A percentile compares a stretch with the other conserved stretches of the same genome.
phyloP scores from a whole-genome alignment of 2,113 vertebrate species.

The Oceanites oceanicus region DNA sequence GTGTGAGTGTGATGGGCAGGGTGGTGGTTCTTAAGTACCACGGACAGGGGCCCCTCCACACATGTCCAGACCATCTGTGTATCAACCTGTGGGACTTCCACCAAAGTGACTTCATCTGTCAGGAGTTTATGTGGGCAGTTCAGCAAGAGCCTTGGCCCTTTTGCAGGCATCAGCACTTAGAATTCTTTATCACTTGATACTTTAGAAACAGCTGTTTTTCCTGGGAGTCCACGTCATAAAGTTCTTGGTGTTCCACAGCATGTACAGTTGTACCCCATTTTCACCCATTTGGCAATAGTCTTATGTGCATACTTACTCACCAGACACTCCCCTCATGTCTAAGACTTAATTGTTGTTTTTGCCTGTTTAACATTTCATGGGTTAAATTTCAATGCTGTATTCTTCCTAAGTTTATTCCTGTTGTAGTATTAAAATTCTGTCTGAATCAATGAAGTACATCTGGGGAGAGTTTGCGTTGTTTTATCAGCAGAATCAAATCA shows the following conservation, averaged over 20 bases:
- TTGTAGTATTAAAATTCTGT: background rate
- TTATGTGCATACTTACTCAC: background rate
- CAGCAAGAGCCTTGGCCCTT: background rate
- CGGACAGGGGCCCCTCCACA: constrained; percentile 9
- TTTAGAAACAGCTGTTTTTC: background rate
- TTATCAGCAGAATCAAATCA: background rate
- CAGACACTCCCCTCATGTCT: background rate
- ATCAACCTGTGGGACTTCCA: background rate
- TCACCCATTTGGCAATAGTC: background rate
- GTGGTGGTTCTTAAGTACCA: constrained; percentile 8
- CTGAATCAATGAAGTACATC: background rate
- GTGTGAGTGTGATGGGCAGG: background rate
- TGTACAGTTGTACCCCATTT: background rate
- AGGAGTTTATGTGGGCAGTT: background rate
- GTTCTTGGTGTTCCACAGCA: background rate
- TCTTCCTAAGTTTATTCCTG: background rate
- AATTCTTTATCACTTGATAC: background rate
- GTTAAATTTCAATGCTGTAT: background rate
- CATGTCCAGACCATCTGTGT: accelerated
- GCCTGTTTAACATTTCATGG: background rate
- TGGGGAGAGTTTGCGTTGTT: background rate
- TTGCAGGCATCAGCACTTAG: background rate
- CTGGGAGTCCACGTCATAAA: background rate
- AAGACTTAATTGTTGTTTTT: background rate
- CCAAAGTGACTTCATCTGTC: background rate